Conservation (phyloP, 2,797 vertebrate genomes). For the Scyliorhinus canicula region DNA sequence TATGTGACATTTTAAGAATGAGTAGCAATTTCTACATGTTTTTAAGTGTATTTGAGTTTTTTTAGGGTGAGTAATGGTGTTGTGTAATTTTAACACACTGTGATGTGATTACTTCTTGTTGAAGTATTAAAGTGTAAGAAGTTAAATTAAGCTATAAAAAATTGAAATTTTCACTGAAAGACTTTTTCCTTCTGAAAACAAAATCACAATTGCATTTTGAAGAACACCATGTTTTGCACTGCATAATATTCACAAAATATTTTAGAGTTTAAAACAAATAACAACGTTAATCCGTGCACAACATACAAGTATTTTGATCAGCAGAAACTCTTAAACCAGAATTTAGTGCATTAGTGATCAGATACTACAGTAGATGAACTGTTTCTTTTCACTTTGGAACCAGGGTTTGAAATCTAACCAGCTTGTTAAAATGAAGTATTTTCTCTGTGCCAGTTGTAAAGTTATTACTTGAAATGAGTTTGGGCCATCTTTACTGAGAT, state of each 20-base stretch:
- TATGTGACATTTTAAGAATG: background rate
- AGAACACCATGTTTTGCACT: background rate
- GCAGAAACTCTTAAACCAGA: background rate
- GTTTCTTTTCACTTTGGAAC: background rate
- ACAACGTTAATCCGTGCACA: background rate
- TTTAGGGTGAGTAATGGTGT: background rate
- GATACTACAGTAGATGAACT: background rate
- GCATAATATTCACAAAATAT: background rate
- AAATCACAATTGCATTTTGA: background rate
- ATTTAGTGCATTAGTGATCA: background rate
- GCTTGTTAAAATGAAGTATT: background rate
- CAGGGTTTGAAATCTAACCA: background rate
- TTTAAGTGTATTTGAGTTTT: background rate
- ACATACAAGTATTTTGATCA: background rate
- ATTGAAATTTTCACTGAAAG: background rate
- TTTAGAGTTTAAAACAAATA: background rate
- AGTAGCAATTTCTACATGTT: background rate
- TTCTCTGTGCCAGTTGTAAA: background rate
- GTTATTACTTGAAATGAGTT: background rate
- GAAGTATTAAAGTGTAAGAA: background rate
- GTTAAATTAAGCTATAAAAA: conserved; percentile 7
- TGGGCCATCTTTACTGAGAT: background rate
- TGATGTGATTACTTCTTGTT: background rate
- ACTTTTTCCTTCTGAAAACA: background rate
- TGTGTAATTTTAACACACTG: background rate